Evolutionary conservation across 2,113 vertebrate species (phyloP), one percentile per base, ranked within the genome.

Genomic region (Takifugu flavidus): DNA sequence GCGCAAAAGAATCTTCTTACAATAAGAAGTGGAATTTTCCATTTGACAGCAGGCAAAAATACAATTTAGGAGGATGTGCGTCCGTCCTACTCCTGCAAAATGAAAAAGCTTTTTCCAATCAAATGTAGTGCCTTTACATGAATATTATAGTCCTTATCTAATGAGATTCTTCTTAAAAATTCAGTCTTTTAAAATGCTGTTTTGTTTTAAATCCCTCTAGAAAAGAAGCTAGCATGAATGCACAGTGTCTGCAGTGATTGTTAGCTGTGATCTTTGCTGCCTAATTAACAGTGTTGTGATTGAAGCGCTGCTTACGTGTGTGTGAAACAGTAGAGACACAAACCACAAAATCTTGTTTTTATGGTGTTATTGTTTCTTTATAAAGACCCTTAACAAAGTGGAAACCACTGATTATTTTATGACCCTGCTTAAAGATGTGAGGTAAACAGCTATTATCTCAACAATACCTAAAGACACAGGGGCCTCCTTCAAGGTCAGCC

Each of bases 361-460:
- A 77, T 43, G 54, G 25, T 75, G 84, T 86, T 89, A 86, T 89
- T 85, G 81, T 89, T 79, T 83, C 72, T 67, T 65, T 56, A 79
- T 78, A 79, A 82, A 85, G 78, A 80, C 68, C 58, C 7, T 60
- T 72, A 70, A 70, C 79, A 64, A 67, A 56, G 44, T 74, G 67
- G 60, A 74, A 82, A 80, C 82, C 82, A 74, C 73, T 43, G 46
- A 74, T 82, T 70, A 10, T 39, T 81, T 75, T 82, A 81, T 74
- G 72, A 75, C 59, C 62, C 55, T 20, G 7, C 74, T 83, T 80
- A 79, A 78, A 81, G 47, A 72, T 12, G 61, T 57, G 69, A 64
- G 62, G 82, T 86, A 89, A 89, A 89, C 75, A 89, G 49, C 74
- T 85, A 89, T 89, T 89, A 89, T 74, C 72, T 78, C 45, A 72